phyloP scores from a whole-genome alignment of 1,140 invertebrate genomes.

The Leptinotarsa defecta region DNA sequence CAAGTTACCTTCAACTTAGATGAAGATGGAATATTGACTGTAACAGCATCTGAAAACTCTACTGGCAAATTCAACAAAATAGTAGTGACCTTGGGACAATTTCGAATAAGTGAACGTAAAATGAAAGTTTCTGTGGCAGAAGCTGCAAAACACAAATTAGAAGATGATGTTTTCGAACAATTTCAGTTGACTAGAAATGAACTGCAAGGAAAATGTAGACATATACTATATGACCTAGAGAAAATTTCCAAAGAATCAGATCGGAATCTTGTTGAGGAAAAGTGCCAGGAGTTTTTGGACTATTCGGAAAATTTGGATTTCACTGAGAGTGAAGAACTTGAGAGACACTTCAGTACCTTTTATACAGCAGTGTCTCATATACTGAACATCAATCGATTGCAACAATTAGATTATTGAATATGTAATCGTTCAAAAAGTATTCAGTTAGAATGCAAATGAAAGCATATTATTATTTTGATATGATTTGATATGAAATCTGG shows the following conservation, averaged over 20 bases:
- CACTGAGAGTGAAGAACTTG: neutral
- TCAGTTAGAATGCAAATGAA: no score
- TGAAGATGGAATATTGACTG: slow-evolving; percentile 38
- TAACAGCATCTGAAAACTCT: slow-evolving; percentile 25
- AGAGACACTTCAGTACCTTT: neutral
- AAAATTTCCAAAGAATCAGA: neutral
- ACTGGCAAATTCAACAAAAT: slow-evolving; percentile 10
- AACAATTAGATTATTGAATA: neutral
- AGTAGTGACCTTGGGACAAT: slow-evolving; percentile 1
- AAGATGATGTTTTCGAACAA: slow-evolving; percentile 21
- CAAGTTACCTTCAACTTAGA: slow-evolving; percentile 26
- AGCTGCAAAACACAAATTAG: neutral
- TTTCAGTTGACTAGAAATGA: neutral
- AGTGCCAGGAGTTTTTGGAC: neutral
- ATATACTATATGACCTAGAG: neutral
- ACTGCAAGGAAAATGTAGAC: neutral
- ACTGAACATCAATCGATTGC: neutral
- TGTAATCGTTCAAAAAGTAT: no score
- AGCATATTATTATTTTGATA: no score
- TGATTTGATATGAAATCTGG: no score
- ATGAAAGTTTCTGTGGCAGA: slow-evolving; percentile 14
- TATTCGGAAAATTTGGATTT: neutral
- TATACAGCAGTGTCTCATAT: neutral
- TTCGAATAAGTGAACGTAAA: slow-evolving; percentile 13
- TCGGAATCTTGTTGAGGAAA: neutral